Percentiles rank a stretch among this genome's conserved stretches.
These are phyloP conservation scores for Carcina quercana DNA, from an alignment of 2,888 invertebrate species.

Conservation along the genomic window DNA sequence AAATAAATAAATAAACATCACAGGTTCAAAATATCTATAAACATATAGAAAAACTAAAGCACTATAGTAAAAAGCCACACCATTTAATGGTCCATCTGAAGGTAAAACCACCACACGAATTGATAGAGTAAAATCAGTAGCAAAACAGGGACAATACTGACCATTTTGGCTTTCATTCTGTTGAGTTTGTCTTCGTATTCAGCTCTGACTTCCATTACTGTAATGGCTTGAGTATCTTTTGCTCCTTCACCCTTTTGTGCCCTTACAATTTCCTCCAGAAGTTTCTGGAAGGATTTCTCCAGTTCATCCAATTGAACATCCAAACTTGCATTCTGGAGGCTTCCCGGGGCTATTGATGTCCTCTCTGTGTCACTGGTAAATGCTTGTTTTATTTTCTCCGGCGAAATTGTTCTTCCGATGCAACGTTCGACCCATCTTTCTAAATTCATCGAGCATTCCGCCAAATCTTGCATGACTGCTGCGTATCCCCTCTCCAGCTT, in stretches of 20 bases:
- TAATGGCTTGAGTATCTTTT: constrained; percentile 36
- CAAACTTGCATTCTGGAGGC: constrained; percentile 48
- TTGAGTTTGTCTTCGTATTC: constrained; percentile 85
- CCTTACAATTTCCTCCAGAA: constrained; percentile 45
- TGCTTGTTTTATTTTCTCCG: constrained; percentile 57
- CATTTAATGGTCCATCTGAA: constrained; percentile 49
- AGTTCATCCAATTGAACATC: constrained; percentile 57
- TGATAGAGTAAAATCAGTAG: constrained; percentile 64
- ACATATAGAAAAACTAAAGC: constrained; percentile 16
- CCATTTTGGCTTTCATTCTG: constrained; percentile 88
- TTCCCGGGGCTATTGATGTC: constrained; percentile 31
- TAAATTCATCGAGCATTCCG: constrained; percentile 51
- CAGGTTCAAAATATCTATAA: constrained; percentile 33
- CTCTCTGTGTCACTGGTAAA: constrained; percentile 44
- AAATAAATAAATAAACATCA: constrained; percentile 31
- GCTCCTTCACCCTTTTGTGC: constrained; percentile 41
- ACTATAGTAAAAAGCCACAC: constrained; percentile 34
- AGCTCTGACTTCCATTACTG: constrained; percentile 71
- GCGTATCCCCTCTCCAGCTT: constrained; percentile 53
- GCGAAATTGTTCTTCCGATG: constrained; percentile 40
- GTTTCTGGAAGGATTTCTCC: constrained; percentile 55
- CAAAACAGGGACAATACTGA: constrained; percentile 73
- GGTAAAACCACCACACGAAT: constrained; percentile 66
- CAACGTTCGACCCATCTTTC: constrained; percentile 59
- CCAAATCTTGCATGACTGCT: constrained; percentile 54